These are phyloP conservation scores for Benthosema pterotum DNA, from an alignment of 2,797 vertebrate genomes.

Conservation along the genomic window DNA sequence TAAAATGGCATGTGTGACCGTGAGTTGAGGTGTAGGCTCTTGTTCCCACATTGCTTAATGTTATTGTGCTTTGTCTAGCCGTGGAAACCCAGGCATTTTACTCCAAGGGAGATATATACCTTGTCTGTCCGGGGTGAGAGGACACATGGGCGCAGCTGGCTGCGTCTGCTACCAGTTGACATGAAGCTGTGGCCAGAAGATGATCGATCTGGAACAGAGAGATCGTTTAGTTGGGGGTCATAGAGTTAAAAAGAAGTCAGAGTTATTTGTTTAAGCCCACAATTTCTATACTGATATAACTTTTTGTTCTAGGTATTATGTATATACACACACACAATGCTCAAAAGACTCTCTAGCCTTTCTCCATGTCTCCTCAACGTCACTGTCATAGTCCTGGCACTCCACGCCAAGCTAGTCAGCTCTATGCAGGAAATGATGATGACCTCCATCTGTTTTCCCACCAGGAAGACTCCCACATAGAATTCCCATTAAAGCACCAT, in stretches of 20 bases:
- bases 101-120: too few relatives aligned
- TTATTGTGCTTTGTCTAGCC: slow-evolving; percentile 18
- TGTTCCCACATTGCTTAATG: slow-evolving; percentile 14
- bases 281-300: too few relatives aligned
- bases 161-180: slow-evolving; percentile 43
- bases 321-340: too few relatives aligned
- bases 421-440: slow-evolving; percentile 6
- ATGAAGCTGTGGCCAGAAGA: slow-evolving; percentile 45
- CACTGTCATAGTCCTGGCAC: neutral
- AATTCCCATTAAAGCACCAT: slow-evolving; percentile 53
- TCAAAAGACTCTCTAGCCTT: too few relatives aligned
- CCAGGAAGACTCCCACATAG: slow-evolving; percentile 13
- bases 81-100: too few relatives aligned
- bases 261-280: neutral
- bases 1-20: too few relatives aligned
- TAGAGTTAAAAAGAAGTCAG: neutral
- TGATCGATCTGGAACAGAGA: slow-evolving; percentile 38
- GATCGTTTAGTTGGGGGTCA: too few relatives aligned
- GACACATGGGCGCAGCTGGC: slow-evolving; percentile 20
- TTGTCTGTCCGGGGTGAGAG: slow-evolving; percentile 26
- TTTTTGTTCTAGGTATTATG: too few relatives aligned
- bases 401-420: slow-evolving; percentile 1
- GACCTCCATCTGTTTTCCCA: slow-evolving; percentile 42
- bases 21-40: neutral
- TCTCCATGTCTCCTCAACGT: too few relatives aligned